phyloP scores from a whole-genome alignment of 2,888 invertebrate genomes.

The Ichneumon xanthorius region DNA sequence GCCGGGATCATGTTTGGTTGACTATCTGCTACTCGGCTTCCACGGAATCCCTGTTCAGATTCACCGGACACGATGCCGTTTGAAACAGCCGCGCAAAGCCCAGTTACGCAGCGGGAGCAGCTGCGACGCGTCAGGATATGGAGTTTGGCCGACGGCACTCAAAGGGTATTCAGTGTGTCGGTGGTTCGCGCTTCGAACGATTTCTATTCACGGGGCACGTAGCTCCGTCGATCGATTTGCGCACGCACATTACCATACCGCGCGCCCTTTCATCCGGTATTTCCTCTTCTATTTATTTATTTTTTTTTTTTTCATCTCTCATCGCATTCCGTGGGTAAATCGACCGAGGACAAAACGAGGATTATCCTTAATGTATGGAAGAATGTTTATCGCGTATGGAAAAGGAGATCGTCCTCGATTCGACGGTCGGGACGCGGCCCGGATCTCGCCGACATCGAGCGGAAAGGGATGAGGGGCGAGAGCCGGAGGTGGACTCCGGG shows the following conservation, averaged over 20 bases:
- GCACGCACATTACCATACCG: not conserved
- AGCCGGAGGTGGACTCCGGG: slow-evolving; percentile 30
- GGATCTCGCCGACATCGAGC: not conserved
- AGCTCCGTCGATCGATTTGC: slow-evolving; percentile 62
- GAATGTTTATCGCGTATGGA: not conserved
- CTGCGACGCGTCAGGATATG: slow-evolving; percentile 5
- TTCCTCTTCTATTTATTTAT: not conserved
- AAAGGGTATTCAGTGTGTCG: slow-evolving; percentile 73
- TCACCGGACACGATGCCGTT: slow-evolving; percentile 43
- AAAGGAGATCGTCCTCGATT: not conserved
- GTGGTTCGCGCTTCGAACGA: slow-evolving; percentile 76
- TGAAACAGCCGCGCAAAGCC: slow-evolving; percentile 30
- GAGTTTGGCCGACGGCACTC: slow-evolving; percentile 48
- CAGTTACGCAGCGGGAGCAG: slow-evolving; percentile 22
- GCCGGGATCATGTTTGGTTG: slow-evolving; percentile 26
- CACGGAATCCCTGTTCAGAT: slow-evolving; percentile 35
- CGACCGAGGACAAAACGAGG: not conserved
- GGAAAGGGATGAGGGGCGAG: slow-evolving; percentile 13
- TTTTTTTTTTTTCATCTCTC: not conserved
- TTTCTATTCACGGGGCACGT: slow-evolving; percentile 78
- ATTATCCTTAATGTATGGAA: not conserved
- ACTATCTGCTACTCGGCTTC: slow-evolving; percentile 8
- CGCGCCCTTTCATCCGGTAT: not conserved
- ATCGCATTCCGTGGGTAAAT: not conserved
- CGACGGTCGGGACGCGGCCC: not conserved